phyloP scores from a whole-genome alignment of 2,888 invertebrate species.

The Julus scandinavius region DNA sequence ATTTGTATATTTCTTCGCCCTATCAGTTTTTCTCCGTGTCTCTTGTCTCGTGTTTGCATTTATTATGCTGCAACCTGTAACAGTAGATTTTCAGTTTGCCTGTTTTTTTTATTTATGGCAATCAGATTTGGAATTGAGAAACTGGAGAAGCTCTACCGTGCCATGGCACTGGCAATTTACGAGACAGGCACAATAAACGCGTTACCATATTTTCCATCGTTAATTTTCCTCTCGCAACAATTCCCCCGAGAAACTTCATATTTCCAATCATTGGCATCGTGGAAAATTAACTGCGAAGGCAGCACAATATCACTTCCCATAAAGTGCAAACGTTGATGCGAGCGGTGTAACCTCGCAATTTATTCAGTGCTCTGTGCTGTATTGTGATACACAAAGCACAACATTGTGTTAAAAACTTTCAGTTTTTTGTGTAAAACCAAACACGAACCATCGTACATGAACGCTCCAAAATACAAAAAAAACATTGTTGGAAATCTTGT shows the following conservation, averaged over 20 bases:
- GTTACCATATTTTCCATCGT: constrained; percentile 44
- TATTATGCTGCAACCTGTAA: constrained; percentile 13
- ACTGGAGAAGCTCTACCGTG: constrained; percentile 15
- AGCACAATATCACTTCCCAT: constrained; percentile 35
- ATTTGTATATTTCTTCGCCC: background rate
- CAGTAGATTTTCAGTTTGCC: constrained; percentile 16
- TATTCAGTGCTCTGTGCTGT: background rate
- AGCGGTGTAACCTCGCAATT: background rate
- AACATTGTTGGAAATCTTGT: too few species aligned
- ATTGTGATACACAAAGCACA: background rate
- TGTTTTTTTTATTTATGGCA: constrained; percentile 38
- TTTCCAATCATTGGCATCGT: constrained; percentile 47
- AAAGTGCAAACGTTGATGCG: constrained; percentile 2
- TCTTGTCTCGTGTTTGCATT: background rate
- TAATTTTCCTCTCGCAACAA: constrained; percentile 48
- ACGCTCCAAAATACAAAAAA: too few species aligned
- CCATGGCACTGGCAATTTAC: constrained; percentile 41
- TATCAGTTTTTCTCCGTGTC: background rate
- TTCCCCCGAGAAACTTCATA: constrained; percentile 48
- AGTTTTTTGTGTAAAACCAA: too few species aligned
- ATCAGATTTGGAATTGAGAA: constrained; percentile 45
- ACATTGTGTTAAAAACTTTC: too few species aligned
- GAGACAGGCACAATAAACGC: constrained; percentile 44
- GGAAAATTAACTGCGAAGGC: constrained; percentile 51
- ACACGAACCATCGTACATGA: too few species aligned